phyloP scores from a whole-genome alignment of 1,140 invertebrate species.

The Drosophila mayri region DNA sequence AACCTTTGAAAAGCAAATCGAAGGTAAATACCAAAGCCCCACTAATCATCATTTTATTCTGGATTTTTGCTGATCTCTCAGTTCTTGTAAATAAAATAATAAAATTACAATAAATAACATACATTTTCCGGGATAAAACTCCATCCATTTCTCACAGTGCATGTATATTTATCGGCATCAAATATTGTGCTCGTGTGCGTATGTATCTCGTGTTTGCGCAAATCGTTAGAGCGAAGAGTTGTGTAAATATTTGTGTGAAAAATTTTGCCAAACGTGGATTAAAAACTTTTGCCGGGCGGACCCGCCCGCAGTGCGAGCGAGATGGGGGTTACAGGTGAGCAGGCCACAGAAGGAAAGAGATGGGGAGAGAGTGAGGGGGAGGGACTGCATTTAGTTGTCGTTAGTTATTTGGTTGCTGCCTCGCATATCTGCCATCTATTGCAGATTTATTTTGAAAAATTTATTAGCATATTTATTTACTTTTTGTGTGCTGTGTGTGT shows the following conservation, averaged over 20 bases:
- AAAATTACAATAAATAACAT: too few relatives aligned
- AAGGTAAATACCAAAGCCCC: too few relatives aligned
- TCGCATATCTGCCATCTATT: constrained; percentile 78
- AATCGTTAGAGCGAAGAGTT: constrained; percentile 82
- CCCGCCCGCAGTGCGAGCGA: constrained; percentile 55
- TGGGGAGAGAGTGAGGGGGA: neutral
- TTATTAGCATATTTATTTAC: constrained; percentile 83
- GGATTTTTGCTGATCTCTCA: too few relatives aligned
- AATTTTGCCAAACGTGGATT: constrained; percentile 82
- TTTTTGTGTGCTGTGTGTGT: constrained; percentile 42
- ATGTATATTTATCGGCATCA: constrained; percentile 72
- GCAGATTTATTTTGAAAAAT: constrained; percentile 83
- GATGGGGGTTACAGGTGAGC: constrained; percentile 12
- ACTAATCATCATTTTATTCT: too few relatives aligned
- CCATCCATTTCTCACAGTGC: constrained; percentile 24
- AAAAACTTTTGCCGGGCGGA: constrained; percentile 77
- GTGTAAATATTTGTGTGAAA: constrained; percentile 82
- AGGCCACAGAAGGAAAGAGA: neutral
- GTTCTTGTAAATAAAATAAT: too few relatives aligned
- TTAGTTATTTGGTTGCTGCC: constrained; percentile 66
- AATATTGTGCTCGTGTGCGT: constrained; percentile 62
- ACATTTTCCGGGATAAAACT: too few relatives aligned
- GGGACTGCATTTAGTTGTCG: constrained; percentile 63
- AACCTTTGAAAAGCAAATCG: too few relatives aligned
- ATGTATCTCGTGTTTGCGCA: constrained; percentile 74